Evolutionary conservation across 1,140 invertebrate species (phyloP).

Genomic region (Acromyrmex charruanus): DNA sequence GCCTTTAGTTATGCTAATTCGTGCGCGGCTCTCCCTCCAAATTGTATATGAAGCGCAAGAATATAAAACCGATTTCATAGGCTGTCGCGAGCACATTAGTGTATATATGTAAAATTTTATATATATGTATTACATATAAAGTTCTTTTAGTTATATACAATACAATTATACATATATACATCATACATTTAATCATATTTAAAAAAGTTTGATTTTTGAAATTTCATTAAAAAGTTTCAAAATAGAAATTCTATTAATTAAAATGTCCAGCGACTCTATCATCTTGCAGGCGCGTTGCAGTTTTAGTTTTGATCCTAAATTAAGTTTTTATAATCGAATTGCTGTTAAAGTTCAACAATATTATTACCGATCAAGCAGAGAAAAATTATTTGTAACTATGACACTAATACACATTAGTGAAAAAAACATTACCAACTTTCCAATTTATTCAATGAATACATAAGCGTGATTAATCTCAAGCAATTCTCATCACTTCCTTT

Average conservation of each 20-base stretch:
- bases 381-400: neutral
- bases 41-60: slow-evolving; percentile 45
- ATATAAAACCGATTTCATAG: slow-evolving; percentile 49
- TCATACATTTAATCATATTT: neutral
- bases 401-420: neutral
- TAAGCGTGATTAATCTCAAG: neutral
- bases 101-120: neutral
- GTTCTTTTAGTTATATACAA: too few species aligned
- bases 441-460: neutral
- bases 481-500: neutral
- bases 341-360: too few species aligned
- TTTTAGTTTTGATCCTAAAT: too few species aligned
- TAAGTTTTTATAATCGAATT: too few species aligned
- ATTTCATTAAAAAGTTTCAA: neutral
- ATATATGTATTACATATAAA: neutral
- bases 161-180: too few species aligned
- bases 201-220: neutral
- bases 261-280: too few species aligned
- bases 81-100: neutral
- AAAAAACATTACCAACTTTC: neutral
- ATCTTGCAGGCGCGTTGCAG: too few species aligned
- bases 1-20: slow-evolving; percentile 69
- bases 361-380: neutral
- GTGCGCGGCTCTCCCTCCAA: slow-evolving; percentile 1
- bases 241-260: too few species aligned